A percentile compares a stretch with the other conserved stretches of the same genome.
These are phyloP conservation scores for Orthosia incerta DNA, from an alignment of 2,888 invertebrate species.

Conservation along the genomic window DNA sequence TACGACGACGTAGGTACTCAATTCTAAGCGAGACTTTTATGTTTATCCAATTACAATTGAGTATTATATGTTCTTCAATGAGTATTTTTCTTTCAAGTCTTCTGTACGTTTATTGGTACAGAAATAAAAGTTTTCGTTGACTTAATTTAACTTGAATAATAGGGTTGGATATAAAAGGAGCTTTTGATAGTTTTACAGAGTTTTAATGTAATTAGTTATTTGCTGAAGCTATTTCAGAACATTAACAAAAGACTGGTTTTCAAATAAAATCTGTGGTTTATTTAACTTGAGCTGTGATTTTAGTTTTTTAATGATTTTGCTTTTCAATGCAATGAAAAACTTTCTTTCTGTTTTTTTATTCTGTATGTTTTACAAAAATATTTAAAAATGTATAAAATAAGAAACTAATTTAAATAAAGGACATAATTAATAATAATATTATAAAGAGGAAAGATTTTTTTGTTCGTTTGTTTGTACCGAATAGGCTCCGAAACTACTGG, in stretches of 20 bases:
- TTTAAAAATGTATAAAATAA: no score
- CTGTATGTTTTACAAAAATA: no score
- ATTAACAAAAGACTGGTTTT: conserved; percentile 25
- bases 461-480: no score
- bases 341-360: no score
- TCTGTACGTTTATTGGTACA: conserved; percentile 32
- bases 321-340: no score
- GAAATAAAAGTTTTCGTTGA: conserved; percentile 45
- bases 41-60: conserved; percentile 46
- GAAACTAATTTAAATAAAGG: no score
- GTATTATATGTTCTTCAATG: conserved; percentile 35
- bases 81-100: conserved; percentile 52
- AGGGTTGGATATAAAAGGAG: conserved; percentile 40
- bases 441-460: no score
- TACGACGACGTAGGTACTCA: conserved; percentile 7
- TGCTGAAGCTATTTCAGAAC: conserved; percentile 26
- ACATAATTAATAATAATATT: no score
- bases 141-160: conserved; percentile 61
- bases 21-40: conserved; percentile 32
- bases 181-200: conserved; percentile 34
- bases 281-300: conserved; percentile 18
- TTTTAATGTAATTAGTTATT: conserved; percentile 56
- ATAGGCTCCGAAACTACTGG: no score
- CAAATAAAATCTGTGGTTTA: conserved; percentile 11
- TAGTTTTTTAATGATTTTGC: neutral